Evolutionary conservation across 2,113 vertebrate species (phyloP), one percentile per base, ranked within the genome.

Genomic region (Nothoprocta perdicaria): DNA sequence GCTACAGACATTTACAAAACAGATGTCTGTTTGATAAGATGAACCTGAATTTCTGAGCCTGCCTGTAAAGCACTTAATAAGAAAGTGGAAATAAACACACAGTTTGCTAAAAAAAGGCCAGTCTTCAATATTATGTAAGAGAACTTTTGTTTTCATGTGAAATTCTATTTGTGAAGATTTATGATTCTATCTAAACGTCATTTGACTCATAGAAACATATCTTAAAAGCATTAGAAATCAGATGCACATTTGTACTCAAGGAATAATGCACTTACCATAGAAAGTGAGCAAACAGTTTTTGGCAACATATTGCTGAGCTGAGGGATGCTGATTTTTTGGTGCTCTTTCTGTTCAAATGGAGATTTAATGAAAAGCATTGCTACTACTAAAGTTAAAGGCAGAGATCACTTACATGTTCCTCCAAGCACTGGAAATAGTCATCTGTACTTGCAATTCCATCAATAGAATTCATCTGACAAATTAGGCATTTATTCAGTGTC

Each of bases 401-500:
- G 50, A 90, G 38, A 69, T 33, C 74, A 57, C 73, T 86, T 85
- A 77, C 53, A 19, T 76, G 27, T 57, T 94, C 21, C 58, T 83
- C 53, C 38, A 86, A n/a, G 33, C 48, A 81, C 50, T 91, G 62
- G 80, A 88, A 95, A 95, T 27, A 67, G 86, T 38, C 14, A 45
- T n/a, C 18, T 84, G 11, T 24, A 78, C 80, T 58, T 79, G 27
- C 22, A 62, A 85, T 31, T 43, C 72, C 75, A 71, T 31, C 52
- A 62, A 16, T 61, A 80, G 21, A 68, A 61, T 88, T 6, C 62
- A 95, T 88, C 73, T 91, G 52, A 93, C 33, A 96, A 94, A 84
- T 93, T 76, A 76, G 60, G 45, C n/a, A 53, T 88, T 96, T 45
- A 92, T n/a, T 95, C 60, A 84, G 21, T 78, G 17, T 91, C 84